Percentiles rank a stretch among this genome's conserved stretches.
Conservation (phyloP, 2,888 invertebrate species). For the Sesia bembeciformis region DNA sequence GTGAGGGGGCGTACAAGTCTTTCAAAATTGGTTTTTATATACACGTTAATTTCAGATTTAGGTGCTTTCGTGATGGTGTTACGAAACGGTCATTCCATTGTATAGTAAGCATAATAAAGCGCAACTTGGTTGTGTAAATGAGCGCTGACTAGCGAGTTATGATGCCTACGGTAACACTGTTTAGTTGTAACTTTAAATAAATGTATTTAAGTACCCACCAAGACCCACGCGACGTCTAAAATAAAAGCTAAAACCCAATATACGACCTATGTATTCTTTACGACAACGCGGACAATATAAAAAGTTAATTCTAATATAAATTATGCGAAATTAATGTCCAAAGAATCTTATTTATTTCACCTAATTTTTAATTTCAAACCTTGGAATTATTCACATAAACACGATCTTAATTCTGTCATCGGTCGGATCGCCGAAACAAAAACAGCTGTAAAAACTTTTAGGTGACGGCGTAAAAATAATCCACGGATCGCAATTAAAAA, state of each 20-base stretch:
- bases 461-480: slow-evolving; percentile 59
- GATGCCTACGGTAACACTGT: slow-evolving; percentile 13
- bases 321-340: not conserved
- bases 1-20: slow-evolving; percentile 11
- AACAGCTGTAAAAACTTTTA: slow-evolving; percentile 61
- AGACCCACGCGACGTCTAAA: not conserved
- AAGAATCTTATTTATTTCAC: slow-evolving; percentile 1
- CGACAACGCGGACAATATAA: not conserved
- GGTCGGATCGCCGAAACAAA: slow-evolving; percentile 52
- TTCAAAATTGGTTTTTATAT: slow-evolving; percentile 31
- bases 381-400: slow-evolving; percentile 49
- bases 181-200: slow-evolving; percentile 3
- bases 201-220: not conserved
- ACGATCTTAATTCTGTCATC: slow-evolving; percentile 66
- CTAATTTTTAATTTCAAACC: slow-evolving; percentile 33
- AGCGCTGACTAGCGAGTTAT: slow-evolving; percentile 31
- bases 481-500: slow-evolving; percentile 64
- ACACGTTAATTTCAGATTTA: slow-evolving; percentile 72
- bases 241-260: not conserved
- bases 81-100: slow-evolving; percentile 57
- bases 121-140: slow-evolving; percentile 53
- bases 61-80: slow-evolving; percentile 61
- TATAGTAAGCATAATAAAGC: slow-evolving; percentile 50
- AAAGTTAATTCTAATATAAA: not conserved
- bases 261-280: not conserved